A percentile compares a stretch with the other conserved stretches of the same genome.
Conservation (phyloP, 2,113 vertebrate species). For the Callocephalon fimbriatum region DNA sequence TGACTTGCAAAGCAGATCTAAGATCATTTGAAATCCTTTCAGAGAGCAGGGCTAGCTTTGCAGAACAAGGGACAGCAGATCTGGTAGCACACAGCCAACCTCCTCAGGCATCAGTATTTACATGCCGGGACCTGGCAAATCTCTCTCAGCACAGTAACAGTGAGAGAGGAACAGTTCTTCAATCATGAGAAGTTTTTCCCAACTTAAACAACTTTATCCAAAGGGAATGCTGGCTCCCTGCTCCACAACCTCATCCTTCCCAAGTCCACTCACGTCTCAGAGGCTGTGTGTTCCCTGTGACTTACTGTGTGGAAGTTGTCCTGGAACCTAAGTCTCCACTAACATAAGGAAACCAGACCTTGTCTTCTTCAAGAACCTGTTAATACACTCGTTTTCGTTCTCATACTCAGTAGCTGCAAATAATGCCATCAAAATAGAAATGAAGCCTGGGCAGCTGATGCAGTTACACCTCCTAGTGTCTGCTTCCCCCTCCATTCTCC, state of each 20-base stretch:
- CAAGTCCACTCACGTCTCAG: fast-evolving
- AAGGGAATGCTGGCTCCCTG: background rate
- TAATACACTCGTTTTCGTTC: fast-evolving
- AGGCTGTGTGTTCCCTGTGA: background rate
- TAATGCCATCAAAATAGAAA: background rate
- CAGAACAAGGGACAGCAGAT: background rate
- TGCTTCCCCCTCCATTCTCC: background rate
- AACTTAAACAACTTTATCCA: background rate
- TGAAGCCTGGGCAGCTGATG: background rate
- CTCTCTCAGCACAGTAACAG: background rate
- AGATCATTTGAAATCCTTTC: constrained; percentile 11
- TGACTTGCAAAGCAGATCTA: background rate
- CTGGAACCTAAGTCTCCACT: background rate
- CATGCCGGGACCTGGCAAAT: background rate
- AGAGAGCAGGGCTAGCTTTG: background rate
- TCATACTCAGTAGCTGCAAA: background rate
- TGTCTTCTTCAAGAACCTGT: background rate
- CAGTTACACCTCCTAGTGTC: background rate
- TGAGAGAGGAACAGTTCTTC: background rate
- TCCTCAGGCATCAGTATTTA: background rate
- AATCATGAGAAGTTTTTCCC: background rate
- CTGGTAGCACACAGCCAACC: background rate
- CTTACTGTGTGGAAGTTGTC: background rate
- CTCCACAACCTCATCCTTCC: background rate
- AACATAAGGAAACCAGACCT: background rate